These are phyloP conservation scores for Triplophysa tibetana DNA, from an alignment of 2,113 vertebrate species.

Conservation along the genomic window DNA sequence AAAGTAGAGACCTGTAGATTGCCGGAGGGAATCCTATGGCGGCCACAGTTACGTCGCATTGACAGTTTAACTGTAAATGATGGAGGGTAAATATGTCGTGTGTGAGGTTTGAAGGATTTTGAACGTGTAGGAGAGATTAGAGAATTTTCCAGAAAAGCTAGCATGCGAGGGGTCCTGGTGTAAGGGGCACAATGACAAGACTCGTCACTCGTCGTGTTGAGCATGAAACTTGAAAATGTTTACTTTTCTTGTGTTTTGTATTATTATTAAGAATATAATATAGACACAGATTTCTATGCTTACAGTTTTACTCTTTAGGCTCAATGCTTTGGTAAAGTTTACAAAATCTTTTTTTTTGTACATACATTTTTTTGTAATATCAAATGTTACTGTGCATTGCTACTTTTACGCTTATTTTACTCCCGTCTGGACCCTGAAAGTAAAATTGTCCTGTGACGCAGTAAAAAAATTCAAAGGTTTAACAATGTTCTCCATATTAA, in stretches of 20 bases:
- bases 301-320: neutral
- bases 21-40: neutral
- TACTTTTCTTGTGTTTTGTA: neutral
- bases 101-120: neutral
- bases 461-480: neutral
- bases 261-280: neutral
- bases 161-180: neutral
- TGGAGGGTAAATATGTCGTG: neutral
- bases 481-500: neutral
- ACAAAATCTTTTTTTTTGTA: neutral
- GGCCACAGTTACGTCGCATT: neutral
- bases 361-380: neutral
- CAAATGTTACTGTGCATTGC: neutral
- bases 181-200: neutral
- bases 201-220: neutral
- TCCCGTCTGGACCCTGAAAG: neutral
- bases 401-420: neutral
- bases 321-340: neutral
- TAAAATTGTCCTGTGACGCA: slow-evolving; percentile 46
- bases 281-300: neutral
- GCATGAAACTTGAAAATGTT: neutral
- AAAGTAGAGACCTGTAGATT: slow-evolving; percentile 14
- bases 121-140: neutral
- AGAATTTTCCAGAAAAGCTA: slow-evolving; percentile 16
- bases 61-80: neutral